A percentile compares a stretch with the other conserved stretches of the same genome.
phyloP scores from a whole-genome alignment of 2,113 vertebrate genomes.

The Labrus mixtus region DNA sequence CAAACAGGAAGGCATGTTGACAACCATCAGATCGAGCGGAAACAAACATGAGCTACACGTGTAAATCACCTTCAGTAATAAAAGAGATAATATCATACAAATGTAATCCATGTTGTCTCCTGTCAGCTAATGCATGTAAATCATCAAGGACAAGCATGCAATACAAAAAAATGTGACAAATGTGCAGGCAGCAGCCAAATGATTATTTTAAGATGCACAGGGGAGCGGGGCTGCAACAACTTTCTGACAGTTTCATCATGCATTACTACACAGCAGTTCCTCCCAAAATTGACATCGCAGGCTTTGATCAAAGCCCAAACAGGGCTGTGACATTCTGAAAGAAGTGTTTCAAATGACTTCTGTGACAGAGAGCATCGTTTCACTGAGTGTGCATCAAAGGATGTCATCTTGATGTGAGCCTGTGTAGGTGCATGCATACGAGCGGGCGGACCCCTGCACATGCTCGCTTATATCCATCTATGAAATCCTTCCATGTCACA shows the following conservation, averaged over 20 bases:
- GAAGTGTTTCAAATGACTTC: conserved; percentile 81
- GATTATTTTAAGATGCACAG: conserved; percentile 83
- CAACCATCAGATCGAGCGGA: conserved; percentile 58
- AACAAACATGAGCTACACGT: conserved; percentile 57
- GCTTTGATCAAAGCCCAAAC: conserved; percentile 86
- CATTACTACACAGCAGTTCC: conserved; percentile 79
- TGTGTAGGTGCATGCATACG: conserved; percentile 40
- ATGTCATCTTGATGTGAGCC: conserved; percentile 34
- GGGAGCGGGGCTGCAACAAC: conserved; percentile 74
- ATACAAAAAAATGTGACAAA: conserved; percentile 58
- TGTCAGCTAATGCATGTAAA: conserved; percentile 71
- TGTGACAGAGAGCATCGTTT: conserved; percentile 80
- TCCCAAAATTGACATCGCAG: conserved; percentile 83
- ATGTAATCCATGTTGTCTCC: conserved; percentile 68
- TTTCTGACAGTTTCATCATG: conserved; percentile 88
- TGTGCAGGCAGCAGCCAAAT: conserved; percentile 72
- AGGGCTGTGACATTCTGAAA: conserved; percentile 78
- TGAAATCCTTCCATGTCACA: conserved; percentile 26
- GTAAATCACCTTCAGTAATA: conserved; percentile 70
- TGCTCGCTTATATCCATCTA: neutral
- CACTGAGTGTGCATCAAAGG: conserved; percentile 74
- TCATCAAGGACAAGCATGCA: conserved; percentile 52
- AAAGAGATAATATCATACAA: conserved; percentile 59
- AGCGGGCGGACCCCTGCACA: neutral
- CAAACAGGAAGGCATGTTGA: conserved; percentile 29